Evolutionary conservation across 2,888 invertebrate species (phyloP), one percentile per base, ranked within the genome.

Genomic region (Stenotaenia linearis): DNA sequence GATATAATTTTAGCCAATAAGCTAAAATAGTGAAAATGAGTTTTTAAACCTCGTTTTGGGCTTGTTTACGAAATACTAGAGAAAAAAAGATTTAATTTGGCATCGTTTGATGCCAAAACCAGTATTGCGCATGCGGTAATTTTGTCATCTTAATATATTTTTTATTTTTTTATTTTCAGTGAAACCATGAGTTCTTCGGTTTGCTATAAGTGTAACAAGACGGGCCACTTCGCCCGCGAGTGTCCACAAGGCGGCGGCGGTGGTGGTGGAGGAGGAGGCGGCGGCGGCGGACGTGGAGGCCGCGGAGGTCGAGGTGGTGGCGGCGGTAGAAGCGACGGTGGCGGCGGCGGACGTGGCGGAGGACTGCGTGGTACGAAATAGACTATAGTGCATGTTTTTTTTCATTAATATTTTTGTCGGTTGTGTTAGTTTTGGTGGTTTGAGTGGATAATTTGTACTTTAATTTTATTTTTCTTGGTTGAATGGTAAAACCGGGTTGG

Each of bases 201-300:
- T 86, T 96, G 95, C 89, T 96, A 95, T 89, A 95, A 94, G 89
- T 96, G 95, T 88, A 94, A 93, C 89, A 92, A 94, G 87, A 92
- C 93, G 86, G 97, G 97, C 84, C 97, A 97, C 88, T 94, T 95
- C 87, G 96, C 96, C 86, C 91, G 96, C 84, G 97, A 97, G 88
- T 97, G 97, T 88, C 92, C 93, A 0, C 84, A 85, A 76, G 82
- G 83, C 81, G 80, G 81, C 28, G 81, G 81, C 35, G 82, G 82
- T 35, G 79, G 82, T 23, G 81, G 82, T 50, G 81, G 84, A 28
- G 83, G 84, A 50, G 83, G 83, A 25, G 82, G 84, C 1, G 37
- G 76, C 3, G 75, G 75, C 15, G 76, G 76, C 4, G 10, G 30
- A 6, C 9, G 80, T 81, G 69, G 81, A 83, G 30, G 83, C 84